Percentiles rank a stretch among this genome's conserved stretches.
These are phyloP conservation scores for Phoronis australis DNA, from an alignment of 2,888 invertebrate species.

Conservation along the genomic window DNA sequence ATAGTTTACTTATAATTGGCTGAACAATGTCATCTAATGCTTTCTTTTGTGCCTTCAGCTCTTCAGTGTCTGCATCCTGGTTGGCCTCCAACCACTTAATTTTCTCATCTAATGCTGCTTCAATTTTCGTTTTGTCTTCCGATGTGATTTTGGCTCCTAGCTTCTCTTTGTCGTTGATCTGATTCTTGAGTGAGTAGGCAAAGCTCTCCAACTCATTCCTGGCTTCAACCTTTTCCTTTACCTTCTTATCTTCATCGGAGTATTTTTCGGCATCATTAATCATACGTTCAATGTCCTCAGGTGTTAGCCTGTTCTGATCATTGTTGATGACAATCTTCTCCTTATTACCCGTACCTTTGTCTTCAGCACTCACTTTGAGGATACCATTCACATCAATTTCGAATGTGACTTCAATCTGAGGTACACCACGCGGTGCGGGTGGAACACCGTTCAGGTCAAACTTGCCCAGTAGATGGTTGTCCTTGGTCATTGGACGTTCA, in stretches of 20 bases:
- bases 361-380: slow-evolving; percentile 78
- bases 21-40: slow-evolving; percentile 90
- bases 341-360: slow-evolving; percentile 97
- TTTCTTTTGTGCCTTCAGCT: slow-evolving; percentile 90
- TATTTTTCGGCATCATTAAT: slow-evolving; percentile 98
- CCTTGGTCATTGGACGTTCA: slow-evolving; percentile 99
- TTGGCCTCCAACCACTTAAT: slow-evolving; percentile 98
- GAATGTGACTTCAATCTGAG: slow-evolving; percentile 55
- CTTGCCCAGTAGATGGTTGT: slow-evolving; percentile 96
- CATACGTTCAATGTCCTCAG: slow-evolving; percentile 98
- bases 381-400: slow-evolving; percentile 58
- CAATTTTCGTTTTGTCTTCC: slow-evolving; percentile 90
- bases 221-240: slow-evolving; percentile 77
- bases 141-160: slow-evolving; percentile 83
- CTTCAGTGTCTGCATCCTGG: slow-evolving; percentile 84
- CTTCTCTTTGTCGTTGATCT: slow-evolving; percentile 93
- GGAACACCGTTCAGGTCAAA: slow-evolving; percentile 97
- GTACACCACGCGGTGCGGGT: slow-evolving; percentile 61
- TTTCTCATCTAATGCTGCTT: slow-evolving; percentile 87
- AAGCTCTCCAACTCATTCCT: slow-evolving; percentile 91
- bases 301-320: slow-evolving; percentile 92
- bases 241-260: slow-evolving; percentile 95
- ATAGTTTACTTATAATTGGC: slow-evolving; percentile 92
- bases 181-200: slow-evolving; percentile 95
- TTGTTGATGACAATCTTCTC: slow-evolving; percentile 99